phyloP scores from a whole-genome alignment of 2,888 invertebrate species.

The Petrophora chlorosata region DNA sequence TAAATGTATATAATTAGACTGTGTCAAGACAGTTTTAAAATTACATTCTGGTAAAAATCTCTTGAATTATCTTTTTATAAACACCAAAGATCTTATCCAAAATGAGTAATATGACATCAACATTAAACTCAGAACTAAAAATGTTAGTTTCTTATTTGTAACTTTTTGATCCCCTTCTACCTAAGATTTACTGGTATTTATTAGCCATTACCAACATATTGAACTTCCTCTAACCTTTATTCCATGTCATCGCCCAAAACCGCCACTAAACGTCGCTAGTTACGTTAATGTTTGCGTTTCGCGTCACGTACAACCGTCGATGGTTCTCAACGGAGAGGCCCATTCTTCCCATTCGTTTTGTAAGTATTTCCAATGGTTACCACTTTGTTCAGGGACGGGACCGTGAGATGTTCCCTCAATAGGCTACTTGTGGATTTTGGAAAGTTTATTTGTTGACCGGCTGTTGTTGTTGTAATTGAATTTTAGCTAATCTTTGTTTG shows the following conservation, averaged over 20 bases:
- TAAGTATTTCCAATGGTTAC: slow-evolving; percentile 65
- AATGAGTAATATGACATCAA: no score
- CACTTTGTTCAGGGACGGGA: slow-evolving; percentile 47
- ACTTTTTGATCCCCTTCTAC: no score
- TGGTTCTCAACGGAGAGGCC: slow-evolving; percentile 57
- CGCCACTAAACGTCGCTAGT: slow-evolving; percentile 51
- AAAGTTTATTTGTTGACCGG: slow-evolving; percentile 31
- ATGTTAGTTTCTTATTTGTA: background rate
- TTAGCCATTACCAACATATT: background rate
- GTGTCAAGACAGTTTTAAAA: no score
- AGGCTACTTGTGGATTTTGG: slow-evolving; percentile 38
- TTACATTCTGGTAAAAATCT: no score
- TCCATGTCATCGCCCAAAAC: slow-evolving; percentile 34
- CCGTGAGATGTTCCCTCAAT: slow-evolving; percentile 43
- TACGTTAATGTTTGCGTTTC: slow-evolving; percentile 57
- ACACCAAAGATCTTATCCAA: no score
- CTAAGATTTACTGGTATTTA: no score
- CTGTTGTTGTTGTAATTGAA: slow-evolving; percentile 16
- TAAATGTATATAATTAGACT: no score
- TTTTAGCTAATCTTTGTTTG: no score
- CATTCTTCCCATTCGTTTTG: slow-evolving; percentile 59
- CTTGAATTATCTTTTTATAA: no score
- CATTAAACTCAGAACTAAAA: no score
- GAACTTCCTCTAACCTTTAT: background rate
- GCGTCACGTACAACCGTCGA: slow-evolving; percentile 60